Percentiles rank a stretch among this genome's conserved stretches.
phyloP scores from a whole-genome alignment of 2,888 invertebrate genomes.

The Tetragonula carbonaria region DNA sequence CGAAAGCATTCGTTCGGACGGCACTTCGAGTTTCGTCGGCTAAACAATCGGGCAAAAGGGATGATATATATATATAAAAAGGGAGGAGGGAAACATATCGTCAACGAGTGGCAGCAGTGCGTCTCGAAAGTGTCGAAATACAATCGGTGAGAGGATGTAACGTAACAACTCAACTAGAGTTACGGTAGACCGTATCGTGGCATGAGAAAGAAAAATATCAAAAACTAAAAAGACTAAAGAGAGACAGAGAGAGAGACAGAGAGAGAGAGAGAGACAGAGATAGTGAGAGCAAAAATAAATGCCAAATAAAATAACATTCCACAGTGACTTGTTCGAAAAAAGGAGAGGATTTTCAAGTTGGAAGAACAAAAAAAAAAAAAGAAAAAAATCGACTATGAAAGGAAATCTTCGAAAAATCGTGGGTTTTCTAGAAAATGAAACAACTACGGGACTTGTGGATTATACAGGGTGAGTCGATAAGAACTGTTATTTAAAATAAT shows the following conservation, averaged over 20 bases:
- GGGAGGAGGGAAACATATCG: slow-evolving; percentile 33
- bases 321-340: neutral
- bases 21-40: slow-evolving; percentile 57
- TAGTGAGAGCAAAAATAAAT: neutral
- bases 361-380: no score
- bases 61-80: neutral
- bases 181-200: neutral
- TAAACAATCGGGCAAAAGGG: slow-evolving; percentile 34
- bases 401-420: neutral
- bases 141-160: slow-evolving; percentile 35
- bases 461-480: no score
- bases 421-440: neutral
- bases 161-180: neutral
- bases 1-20: slow-evolving; percentile 47
- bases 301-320: slow-evolving; percentile 4
- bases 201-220: neutral
- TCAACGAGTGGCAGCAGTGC: slow-evolving; percentile 65
- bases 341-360: neutral
- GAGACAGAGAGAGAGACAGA: neutral
- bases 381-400: neutral
- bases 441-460: neutral
- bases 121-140: slow-evolving; percentile 51
- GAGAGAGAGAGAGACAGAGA: neutral
- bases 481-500: no score
- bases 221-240: neutral